These are phyloP conservation scores for Phainopepla nitens DNA, from an alignment of 2,113 vertebrate species.

Conservation along the genomic window DNA sequence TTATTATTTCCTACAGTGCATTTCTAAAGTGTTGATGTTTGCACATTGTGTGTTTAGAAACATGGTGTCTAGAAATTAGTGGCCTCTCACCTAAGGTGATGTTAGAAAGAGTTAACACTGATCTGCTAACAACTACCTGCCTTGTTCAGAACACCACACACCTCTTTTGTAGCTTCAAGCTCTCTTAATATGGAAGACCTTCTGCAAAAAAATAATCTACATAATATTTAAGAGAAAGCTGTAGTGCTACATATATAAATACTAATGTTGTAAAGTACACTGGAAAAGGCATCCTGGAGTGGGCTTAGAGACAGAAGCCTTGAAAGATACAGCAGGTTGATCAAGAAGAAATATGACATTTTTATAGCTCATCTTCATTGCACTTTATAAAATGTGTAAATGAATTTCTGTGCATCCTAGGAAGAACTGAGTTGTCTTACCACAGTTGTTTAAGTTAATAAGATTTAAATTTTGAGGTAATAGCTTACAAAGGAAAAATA, in stretches of 20 bases:
- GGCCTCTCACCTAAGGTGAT: background rate
- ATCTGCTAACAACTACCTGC: background rate
- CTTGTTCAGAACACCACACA: background rate
- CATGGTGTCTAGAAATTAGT: background rate
- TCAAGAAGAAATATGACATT: background rate
- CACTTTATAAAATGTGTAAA: background rate
- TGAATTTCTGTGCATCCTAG: background rate
- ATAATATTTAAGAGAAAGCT: background rate
- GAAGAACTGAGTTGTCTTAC: background rate
- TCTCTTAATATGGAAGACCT: background rate
- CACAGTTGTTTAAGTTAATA: background rate
- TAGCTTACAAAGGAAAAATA: background rate
- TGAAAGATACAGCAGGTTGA: rapidly evolving
- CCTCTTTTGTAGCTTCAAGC: background rate
- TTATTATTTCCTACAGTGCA: background rate
- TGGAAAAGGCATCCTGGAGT: background rate
- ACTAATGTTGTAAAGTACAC: background rate
- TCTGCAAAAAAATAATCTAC: background rate
- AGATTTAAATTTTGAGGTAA: background rate
- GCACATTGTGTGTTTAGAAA: background rate
- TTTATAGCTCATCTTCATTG: background rate
- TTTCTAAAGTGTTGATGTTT: background rate
- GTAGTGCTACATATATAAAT: background rate
- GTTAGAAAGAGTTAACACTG: background rate
- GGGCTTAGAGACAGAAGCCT: background rate